Conservation (phyloP, 2,113 vertebrate genomes). For the Spermophilus dauricus region DNA sequence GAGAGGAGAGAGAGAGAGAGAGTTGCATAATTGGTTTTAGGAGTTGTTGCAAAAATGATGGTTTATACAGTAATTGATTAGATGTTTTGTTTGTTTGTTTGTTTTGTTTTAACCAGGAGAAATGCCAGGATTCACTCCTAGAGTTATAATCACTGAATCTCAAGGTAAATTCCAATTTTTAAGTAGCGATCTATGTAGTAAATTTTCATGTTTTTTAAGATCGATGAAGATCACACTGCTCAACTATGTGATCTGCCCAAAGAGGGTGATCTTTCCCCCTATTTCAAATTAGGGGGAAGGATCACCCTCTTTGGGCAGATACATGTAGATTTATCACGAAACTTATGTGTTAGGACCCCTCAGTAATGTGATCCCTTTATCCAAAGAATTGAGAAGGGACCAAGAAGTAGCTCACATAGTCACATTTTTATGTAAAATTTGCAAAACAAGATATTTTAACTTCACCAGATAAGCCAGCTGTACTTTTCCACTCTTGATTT, state of each 20-base stretch:
- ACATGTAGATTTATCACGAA: not conserved
- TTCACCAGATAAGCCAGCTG: not conserved
- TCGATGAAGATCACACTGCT: not conserved
- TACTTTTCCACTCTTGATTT: not conserved
- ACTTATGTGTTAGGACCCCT: not conserved
- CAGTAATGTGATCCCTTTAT: not conserved
- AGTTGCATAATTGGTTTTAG: slow-evolving; percentile 9
- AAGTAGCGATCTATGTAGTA: not conserved
- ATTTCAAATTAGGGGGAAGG: not conserved
- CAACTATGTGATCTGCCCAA: not conserved
- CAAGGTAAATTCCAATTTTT: not conserved
- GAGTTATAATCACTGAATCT: not conserved
- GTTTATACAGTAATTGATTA: not conserved
- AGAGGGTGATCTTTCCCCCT: too few relatives aligned
- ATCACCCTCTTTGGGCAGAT: not conserved
- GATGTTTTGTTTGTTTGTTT: not conserved
- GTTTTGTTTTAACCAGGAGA: not conserved
- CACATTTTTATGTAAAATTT: not conserved
- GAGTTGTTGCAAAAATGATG: not conserved
- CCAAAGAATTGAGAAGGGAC: not conserved
- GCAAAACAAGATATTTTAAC: not conserved
- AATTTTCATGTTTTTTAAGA: not conserved
- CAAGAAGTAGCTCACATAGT: not conserved
- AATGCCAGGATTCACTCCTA: not conserved
- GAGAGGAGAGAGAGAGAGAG: too few relatives aligned